Evolutionary conservation across 2,888 invertebrate genomes (phyloP), one percentile per base, ranked within the genome.

Genomic region (Ophion slaviceki): DNA sequence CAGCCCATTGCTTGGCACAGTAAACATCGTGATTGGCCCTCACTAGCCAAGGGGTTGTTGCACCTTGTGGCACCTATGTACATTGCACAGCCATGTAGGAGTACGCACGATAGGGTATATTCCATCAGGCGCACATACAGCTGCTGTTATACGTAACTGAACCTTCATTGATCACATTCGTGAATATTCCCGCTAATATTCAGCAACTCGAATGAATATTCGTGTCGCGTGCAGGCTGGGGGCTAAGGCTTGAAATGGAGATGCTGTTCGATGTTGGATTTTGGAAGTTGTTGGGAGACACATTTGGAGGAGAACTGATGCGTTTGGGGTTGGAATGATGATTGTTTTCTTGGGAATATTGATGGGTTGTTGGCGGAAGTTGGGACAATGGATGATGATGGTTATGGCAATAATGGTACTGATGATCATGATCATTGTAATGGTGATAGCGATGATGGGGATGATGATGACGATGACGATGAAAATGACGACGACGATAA

Each of bases 21-120:
- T 78, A 86, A 86, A 86, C 86, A 86, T 74, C 80, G 77, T 83
- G 86, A 86, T 86, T 86, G 83, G 80, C 80, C 75, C 74, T 86
- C 83, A 74, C 64, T 53, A 17, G 83, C 80, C 83, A 81, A 81
- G 83, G 80, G 86, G 83, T 83, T 86, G 86, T 70, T 80, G 80
- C 80, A 86, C 86, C 83, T 80, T 75, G 40, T 14, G 53, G 77
- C 70, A 59, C 68, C 68, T 66, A 45, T 71, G 28, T 11, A 47
- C 66, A 28, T 62, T 28, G 61, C 71, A 67, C 76, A 59, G 32
- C 47, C 59, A 20, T 59, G 8, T 57, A 62, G 67, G 72, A 83
- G 68, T 53, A 32, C 62, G 71, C 66, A 47, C 64, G 47, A 24
- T 75, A 66, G 32, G 32, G 10, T 67, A 20, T 72, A 53, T 24